A percentile compares a stretch with the other conserved stretches of the same genome.
These are phyloP conservation scores for Atlantisia rogersi DNA, from an alignment of 2,113 vertebrate species.

Conservation along the genomic window DNA sequence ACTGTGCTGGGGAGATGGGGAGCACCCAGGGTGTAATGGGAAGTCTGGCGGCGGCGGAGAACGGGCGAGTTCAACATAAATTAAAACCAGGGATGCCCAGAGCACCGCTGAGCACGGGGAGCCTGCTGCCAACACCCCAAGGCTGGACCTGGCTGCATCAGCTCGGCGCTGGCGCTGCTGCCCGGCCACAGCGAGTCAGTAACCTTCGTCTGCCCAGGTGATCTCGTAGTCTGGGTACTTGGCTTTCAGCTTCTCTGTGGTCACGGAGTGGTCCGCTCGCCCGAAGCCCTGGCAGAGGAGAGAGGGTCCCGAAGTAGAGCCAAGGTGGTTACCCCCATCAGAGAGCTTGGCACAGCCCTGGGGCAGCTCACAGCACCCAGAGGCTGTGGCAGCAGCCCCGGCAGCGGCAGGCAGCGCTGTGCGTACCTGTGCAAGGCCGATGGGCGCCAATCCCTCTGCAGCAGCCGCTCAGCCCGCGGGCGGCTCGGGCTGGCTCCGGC, in stretches of 20 bases:
- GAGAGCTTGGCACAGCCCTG: fast-evolving
- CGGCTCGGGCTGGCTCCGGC: neutral
- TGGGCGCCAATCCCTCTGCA: fast-evolving
- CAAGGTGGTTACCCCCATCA: fast-evolving
- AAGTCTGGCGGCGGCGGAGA: fast-evolving
- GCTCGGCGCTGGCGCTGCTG: neutral
- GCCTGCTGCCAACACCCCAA: fast-evolving
- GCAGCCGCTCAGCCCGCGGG: fast-evolving
- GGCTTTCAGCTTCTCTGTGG: slow-evolving; percentile 87
- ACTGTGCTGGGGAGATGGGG: neutral
- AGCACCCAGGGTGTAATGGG: fast-evolving
- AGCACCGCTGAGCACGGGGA: fast-evolving
- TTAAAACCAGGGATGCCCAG: neutral
- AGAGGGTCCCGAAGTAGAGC: neutral
- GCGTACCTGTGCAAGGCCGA: fast-evolving
- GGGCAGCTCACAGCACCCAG: fast-evolving
- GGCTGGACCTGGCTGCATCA: fast-evolving
- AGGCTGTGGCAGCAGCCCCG: too few relatives aligned
- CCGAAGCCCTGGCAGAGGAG: slow-evolving; percentile 87
- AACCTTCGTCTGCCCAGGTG: slow-evolving; percentile 93
- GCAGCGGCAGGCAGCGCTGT: neutral
- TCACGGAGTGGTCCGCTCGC: slow-evolving; percentile 85
- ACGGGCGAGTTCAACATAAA: fast-evolving
- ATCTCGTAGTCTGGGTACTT: slow-evolving; percentile 88
- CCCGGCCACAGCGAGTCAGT: slow-evolving; percentile 70